Evolutionary conservation across 1,140 invertebrate species (phyloP), one percentile per base, ranked within the genome.

Genomic region (Subanguina moxae): DNA sequence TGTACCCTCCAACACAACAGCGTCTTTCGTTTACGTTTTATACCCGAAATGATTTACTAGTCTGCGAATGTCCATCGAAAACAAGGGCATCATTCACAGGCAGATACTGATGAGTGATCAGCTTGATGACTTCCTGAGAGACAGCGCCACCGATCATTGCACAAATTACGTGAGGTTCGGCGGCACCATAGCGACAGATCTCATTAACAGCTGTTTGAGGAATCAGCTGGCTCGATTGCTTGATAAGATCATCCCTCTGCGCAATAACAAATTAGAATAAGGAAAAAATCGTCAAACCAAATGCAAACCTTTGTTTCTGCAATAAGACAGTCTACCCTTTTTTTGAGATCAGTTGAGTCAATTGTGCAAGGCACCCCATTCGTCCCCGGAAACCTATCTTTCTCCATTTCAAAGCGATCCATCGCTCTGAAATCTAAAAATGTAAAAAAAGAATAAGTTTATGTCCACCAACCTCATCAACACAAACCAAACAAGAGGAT

Each of bases 71-170:
- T 19, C 64, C 74, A 65, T 97, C 94, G 84, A 94, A 95, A 73
- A 97, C 89, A 84, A 94, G 91, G 0, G 91, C 93, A 84, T 97
- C 96, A 83, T 96, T 89, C 45, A 98, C 87, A 13, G 94, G 94
- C 80, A 93, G 90, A 83, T 95, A 98, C 85, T 98, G 95, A 77
- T 88, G 88, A 0, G 95, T 98, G 56, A 97, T 88, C n/a, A 99
- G 85, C 86, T 99, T 99, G 65, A 99, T 96, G 1, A 89, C 88
- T 86, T 98, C 95, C 77, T 98, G 95, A 15, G 94, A 93, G 45
- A 89, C 90, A 82, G 91, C 90, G 1, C 94, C 95, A 73, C 88
- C 91, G 66, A 97, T 86, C 83, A 93, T 93, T 9, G 94, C 89
- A 28, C 94, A 92, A n/a, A 97, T 87, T 32, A 92, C 91, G 84